Conservation (phyloP, 2,113 vertebrate genomes). For the Lycocorax pyrrhopterus region DNA sequence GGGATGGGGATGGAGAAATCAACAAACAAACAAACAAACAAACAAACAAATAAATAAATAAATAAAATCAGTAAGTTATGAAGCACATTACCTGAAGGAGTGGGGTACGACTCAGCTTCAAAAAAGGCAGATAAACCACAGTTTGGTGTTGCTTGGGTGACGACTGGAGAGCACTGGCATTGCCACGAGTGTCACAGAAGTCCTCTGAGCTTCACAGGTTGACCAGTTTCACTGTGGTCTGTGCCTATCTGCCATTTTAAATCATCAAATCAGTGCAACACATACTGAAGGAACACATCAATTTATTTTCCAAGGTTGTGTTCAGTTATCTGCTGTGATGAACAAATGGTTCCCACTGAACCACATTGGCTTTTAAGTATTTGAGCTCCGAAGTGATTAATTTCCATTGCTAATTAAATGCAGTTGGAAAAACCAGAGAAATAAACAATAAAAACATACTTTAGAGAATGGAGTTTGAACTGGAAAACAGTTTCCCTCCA, state of each 20-base stretch:
- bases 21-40: too few species aligned
- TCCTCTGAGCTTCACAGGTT: background rate
- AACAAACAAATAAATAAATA: background rate
- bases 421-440: background rate
- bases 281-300: background rate
- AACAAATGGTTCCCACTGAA: background rate
- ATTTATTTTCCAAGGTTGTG: background rate
- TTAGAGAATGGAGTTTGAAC: background rate
- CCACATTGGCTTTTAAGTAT: background rate
- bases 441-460: background rate
- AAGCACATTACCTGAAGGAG: background rate
- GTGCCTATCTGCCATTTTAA: background rate
- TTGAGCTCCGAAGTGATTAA: background rate
- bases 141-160: background rate
- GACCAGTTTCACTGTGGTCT: background rate
- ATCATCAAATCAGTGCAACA: background rate
- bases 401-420: conserved; percentile 12
- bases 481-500: background rate
- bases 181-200: background rate
- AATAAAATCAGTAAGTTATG: background rate
- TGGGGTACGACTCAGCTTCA: background rate
- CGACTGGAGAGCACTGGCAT: background rate
- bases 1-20: background rate
- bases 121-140: background rate
- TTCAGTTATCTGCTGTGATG: background rate